Percentiles rank a stretch among this genome's conserved stretches.
Evolutionary conservation across 35 echinoderm and acorn worm species (phyloP).

Genomic region (Apostichopus parvimensis): DNA sequence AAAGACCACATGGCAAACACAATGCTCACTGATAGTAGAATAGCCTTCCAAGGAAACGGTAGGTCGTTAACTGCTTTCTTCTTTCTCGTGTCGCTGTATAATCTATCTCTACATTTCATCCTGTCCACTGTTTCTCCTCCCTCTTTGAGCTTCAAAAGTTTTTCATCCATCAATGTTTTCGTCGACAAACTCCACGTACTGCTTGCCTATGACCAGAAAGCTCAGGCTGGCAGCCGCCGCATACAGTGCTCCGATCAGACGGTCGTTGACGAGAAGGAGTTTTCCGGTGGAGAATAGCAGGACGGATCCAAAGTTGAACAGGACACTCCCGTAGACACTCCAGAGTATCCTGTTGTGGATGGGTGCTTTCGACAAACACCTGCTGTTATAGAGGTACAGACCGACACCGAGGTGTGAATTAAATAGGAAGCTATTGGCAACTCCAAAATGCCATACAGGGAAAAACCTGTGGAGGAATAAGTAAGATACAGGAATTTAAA

Average conservation of each 20-base stretch:
- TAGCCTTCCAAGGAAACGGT: conserved; percentile 42
- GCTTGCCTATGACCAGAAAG: conserved; percentile 78
- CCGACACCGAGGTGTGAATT: conserved; percentile 91
- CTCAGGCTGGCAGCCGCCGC: conserved; percentile 77
- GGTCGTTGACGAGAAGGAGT: conserved; percentile 72
- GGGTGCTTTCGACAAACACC: conserved; percentile 59
- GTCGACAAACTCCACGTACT: conserved; percentile 91
- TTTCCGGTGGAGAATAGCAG: conserved; percentile 82
- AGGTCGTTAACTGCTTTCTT: conserved; percentile 4
- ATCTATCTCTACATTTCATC: conserved; percentile 8
- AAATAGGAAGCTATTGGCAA: conserved; percentile 89
- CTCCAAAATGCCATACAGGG: conserved; percentile 82
- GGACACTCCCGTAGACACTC: conserved; percentile 87
- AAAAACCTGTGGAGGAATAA: conserved; percentile 68
- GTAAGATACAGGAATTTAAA: background rate
- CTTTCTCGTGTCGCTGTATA: background rate
- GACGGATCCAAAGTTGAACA: conserved; percentile 97
- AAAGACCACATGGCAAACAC: conserved; percentile 42
- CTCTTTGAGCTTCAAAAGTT: background rate
- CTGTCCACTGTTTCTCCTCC: background rate
- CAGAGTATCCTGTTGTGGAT: conserved; percentile 66
- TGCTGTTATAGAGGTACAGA: conserved; percentile 86
- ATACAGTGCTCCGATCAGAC: conserved; percentile 75
- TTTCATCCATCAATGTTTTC: conserved; percentile 36
- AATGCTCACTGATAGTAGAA: conserved; percentile 36